Conservation (phyloP, 2,113 vertebrate genomes). For the Cyprinus carpio region DNA sequence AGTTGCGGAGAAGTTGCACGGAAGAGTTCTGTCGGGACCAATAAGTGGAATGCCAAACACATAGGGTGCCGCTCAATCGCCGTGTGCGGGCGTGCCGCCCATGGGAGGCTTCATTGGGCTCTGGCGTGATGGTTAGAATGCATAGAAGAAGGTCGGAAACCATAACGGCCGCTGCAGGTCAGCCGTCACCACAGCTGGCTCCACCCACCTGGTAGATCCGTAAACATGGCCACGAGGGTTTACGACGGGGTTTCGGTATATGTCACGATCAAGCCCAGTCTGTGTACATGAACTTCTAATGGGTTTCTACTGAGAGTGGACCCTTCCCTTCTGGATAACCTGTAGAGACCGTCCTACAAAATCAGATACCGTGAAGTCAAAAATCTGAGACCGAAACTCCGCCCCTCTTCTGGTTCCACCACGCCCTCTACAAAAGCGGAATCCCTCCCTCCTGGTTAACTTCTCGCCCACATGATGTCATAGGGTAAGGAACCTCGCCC, state of each 20-base stretch:
- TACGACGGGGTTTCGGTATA: conserved; percentile 94
- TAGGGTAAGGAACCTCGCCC: conserved; percentile 99
- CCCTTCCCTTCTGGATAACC: conserved; percentile 98
- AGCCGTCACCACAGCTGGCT: conserved; percentile 93
- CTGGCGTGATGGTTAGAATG: conserved; percentile 99
- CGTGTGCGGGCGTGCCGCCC: conserved; percentile 96
- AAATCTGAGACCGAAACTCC: conserved; percentile 95
- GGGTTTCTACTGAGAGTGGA: conserved; percentile 92
- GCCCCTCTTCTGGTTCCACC: conserved; percentile 92
- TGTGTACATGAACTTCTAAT: conserved; percentile 99
- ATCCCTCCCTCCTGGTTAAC: conserved; percentile 97
- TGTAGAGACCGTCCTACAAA: conserved; percentile 97
- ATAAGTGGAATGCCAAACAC: conserved; percentile 97
- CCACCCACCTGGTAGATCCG: conserved; percentile 99
- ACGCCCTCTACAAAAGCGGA: conserved; percentile 97
- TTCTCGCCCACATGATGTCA: conserved; percentile 96
- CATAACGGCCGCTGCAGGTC: conserved; percentile 97
- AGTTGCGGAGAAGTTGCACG: conserved; percentile 99
- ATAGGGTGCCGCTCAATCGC: conserved; percentile 97
- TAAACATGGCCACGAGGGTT: conserved; percentile 96
- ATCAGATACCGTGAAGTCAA: conserved; percentile 96
- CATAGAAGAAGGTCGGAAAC: conserved; percentile 97
- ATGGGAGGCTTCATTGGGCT: conserved; percentile 98
- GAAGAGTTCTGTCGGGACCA: conserved; percentile 94
- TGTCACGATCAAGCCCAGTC: conserved; percentile 99